Evolutionary conservation across 1,140 invertebrate genomes (phyloP).

Genomic region (Drosophila lini): DNA sequence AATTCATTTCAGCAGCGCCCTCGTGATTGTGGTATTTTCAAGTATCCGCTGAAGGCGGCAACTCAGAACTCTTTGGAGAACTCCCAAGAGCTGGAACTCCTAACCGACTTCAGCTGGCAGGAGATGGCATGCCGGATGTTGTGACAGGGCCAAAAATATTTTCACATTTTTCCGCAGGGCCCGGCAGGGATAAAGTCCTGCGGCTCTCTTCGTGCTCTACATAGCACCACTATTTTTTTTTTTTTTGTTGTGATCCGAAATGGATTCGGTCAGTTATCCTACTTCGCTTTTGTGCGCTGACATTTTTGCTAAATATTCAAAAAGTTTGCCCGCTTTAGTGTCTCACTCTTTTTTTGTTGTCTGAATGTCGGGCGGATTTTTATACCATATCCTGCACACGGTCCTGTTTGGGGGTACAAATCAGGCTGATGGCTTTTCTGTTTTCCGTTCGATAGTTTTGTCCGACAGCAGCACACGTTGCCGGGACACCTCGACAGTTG

Average conservation of each 20-base stretch:
- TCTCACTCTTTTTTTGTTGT: constrained; percentile 45
- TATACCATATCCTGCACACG: constrained; percentile 36
- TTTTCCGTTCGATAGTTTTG: constrained; percentile 47
- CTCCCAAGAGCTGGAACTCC: neutral
- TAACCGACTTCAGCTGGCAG: constrained; percentile 37
- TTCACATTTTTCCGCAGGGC: constrained; percentile 60
- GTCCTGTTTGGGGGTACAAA: constrained; percentile 23
- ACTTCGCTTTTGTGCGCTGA: constrained; percentile 17
- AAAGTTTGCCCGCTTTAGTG: constrained; percentile 52
- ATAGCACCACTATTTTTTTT: constrained; percentile 31
- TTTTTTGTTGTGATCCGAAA: constrained; percentile 35
- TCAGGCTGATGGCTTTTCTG: constrained; percentile 52
- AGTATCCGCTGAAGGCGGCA: neutral
- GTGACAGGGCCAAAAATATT: constrained; percentile 66
- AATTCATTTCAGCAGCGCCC: constrained; percentile 45
- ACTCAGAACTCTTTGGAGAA: neutral
- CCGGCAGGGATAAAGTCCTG: constrained; percentile 10
- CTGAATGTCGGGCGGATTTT: constrained; percentile 22
- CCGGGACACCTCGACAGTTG: constrained; percentile 28
- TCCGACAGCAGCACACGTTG: constrained; percentile 28
- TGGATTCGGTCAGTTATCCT: constrained; percentile 49
- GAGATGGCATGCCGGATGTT: constrained; percentile 66
- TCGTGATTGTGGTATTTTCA: constrained; percentile 20
- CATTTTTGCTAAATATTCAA: constrained; percentile 72
- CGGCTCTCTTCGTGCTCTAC: constrained; percentile 41